phyloP scores from a whole-genome alignment of 2,113 vertebrate genomes.

The Boleophthalmus pectinirostris region DNA sequence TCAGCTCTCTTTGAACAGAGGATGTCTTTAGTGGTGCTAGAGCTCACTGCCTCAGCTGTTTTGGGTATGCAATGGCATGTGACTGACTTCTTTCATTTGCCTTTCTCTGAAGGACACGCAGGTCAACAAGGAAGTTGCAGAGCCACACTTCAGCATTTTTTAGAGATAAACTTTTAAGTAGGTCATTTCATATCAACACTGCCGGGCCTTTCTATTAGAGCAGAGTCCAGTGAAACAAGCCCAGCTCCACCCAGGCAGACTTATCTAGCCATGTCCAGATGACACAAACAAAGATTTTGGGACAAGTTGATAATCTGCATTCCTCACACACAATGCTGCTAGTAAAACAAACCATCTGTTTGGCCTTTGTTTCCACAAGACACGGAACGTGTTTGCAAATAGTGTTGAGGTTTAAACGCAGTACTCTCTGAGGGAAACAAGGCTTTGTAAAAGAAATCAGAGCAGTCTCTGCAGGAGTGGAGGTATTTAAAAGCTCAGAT shows the following conservation, averaged over 20 bases:
- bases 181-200: conserved; percentile 48
- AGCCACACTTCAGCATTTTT: conserved; percentile 46
- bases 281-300: conserved; percentile 40
- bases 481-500: conserved; percentile 55
- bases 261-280: conserved; percentile 52
- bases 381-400: conserved; percentile 14
- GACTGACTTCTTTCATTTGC: background rate
- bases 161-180: conserved; percentile 50
- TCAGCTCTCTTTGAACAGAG: conserved; percentile 9
- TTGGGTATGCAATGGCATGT: background rate
- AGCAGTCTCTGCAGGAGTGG: conserved; percentile 33
- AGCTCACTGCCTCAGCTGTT: background rate
- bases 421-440: conserved; percentile 19
- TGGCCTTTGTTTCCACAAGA: conserved; percentile 9
- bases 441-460: conserved; percentile 60
- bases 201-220: conserved; percentile 27
- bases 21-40: background rate
- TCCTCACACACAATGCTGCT: conserved; percentile 15
- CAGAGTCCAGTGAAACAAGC: conserved; percentile 52
- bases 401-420: conserved; percentile 17
- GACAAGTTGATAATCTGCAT: conserved; percentile 20
- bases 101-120: conserved; percentile 9
- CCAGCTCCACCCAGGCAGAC: conserved; percentile 46
- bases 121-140: conserved; percentile 47
- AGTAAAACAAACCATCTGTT: conserved; percentile 9